Conservation (phyloP, 2,797 vertebrate genomes). For the Odontamblyopus lacepedii region DNA sequence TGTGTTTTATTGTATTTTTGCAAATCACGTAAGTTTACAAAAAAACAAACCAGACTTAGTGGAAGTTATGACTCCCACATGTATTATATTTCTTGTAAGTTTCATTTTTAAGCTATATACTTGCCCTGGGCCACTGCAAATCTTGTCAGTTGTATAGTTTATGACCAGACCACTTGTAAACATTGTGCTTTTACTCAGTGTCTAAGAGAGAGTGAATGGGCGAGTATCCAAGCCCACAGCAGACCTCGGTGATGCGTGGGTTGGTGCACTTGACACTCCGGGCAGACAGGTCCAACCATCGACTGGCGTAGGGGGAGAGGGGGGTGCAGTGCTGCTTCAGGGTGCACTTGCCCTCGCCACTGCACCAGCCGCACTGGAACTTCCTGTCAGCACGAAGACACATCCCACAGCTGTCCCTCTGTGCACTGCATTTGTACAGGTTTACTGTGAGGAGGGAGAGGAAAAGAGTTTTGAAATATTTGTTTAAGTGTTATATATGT, state of each 20-base stretch:
- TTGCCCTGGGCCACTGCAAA: not conserved
- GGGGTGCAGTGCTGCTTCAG: slow-evolving; percentile 85
- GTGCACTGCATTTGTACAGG: slow-evolving; percentile 94
- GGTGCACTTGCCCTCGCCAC: slow-evolving; percentile 84
- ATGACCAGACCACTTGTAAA: not conserved
- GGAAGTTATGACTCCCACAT: not conserved
- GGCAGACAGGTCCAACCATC: slow-evolving; percentile 89
- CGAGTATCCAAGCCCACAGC: slow-evolving; percentile 25
- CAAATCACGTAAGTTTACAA: not conserved
- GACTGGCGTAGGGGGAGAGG: slow-evolving; percentile 68
- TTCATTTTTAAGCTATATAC: slow-evolving; percentile 1
- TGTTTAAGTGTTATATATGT: not conserved
- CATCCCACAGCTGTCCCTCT: slow-evolving; percentile 94
- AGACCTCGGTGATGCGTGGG: slow-evolving; percentile 92
- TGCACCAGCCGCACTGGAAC: slow-evolving; percentile 94
- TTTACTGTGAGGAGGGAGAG: slow-evolving; percentile 79
- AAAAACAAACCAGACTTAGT: not conserved
- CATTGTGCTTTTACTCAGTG: slow-evolving; percentile 4
- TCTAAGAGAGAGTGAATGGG: slow-evolving; percentile 7
- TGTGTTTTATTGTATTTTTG: not conserved
- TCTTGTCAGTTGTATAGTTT: slow-evolving; percentile 8
- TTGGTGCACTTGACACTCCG: slow-evolving; percentile 91
- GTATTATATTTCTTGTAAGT: not conserved
- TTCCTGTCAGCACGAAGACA: slow-evolving; percentile 92
- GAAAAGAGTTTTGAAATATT: not conserved